Base-by-base conservation (phyloP, 2,113 vertebrate species). In the Sceloporus tristichus region DNA sequence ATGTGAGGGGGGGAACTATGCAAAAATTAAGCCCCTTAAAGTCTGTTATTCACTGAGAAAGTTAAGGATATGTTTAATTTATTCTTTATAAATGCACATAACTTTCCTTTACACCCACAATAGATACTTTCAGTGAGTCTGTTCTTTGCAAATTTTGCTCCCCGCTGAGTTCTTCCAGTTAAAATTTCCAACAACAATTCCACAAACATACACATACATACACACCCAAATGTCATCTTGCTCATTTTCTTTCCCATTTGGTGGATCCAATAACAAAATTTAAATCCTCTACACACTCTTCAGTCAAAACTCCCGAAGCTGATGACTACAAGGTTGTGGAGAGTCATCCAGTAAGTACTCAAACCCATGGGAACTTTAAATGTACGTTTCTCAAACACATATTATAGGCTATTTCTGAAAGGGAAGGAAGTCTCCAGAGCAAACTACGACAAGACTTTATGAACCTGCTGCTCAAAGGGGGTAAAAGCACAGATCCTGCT, bases 401-500 rank as follows among this genome's bases (percentile, higher is more conserved):
- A 80, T 19, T 48, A 38, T 25, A 34, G 4, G n/a, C 2, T 2
- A 3, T 3, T 59, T 59, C 78, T 56, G 53, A 80, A 81, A 80
- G 23, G 56, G 66, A 73, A 86, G 29, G 21, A 53, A 76, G 34
- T 75, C 21, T 40, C n/a, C 34, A 19, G 9, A 80, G 68, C 48
- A 80, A 73, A 54, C 29, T 86, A 10, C 5, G n/a, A 25, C 23
- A 73, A 29, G 14, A 40, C 56, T 73, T 81, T 59, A 74, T 74
- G 27, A 74, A 59, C 38, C 54, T 74, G 53, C 68, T 40, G 34
- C 25, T 73, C n/a, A 59, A 14, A 53, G 42, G 56, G 23, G 4
- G n/a, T 53, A 54, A 74, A 81, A 87, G 53, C 85, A 19, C 76
- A 86, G 29, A 79, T 66, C 56, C 65, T 40, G 9, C 56, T 82